These are phyloP conservation scores for Chironomus striatipennis DNA, from an alignment of 1,140 invertebrate genomes.

Conservation along the genomic window DNA sequence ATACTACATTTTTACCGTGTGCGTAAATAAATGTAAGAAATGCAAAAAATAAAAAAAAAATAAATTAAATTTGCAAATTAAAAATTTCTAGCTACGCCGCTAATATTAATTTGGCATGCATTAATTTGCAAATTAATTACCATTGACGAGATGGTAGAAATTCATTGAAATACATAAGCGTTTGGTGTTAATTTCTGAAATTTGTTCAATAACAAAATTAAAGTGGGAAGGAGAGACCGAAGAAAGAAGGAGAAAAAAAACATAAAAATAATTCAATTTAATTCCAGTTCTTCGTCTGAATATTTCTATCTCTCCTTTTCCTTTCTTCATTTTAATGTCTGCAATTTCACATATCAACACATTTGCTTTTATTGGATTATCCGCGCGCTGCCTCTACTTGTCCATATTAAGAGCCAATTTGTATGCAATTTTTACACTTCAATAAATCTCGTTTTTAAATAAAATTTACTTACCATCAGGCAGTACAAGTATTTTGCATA, in stretches of 20 bases:
- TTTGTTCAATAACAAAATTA: background rate
- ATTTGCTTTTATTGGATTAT: conserved; percentile 14
- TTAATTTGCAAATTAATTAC: background rate
- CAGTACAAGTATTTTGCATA: conserved; percentile 19
- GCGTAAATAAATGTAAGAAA: too few species aligned
- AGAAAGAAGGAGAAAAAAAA: background rate
- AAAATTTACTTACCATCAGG: conserved; percentile 21
- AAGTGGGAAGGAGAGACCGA: background rate
- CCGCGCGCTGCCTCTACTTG: conserved; percentile 2
- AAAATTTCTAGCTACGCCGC: too few species aligned
- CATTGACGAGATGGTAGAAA: background rate
- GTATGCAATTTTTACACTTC: background rate
- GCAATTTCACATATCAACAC: conserved; percentile 12
- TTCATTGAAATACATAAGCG: background rate
- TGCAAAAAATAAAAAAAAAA: too few species aligned
- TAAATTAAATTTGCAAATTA: too few species aligned
- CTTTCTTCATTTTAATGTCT: background rate
- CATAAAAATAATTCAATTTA: background rate
- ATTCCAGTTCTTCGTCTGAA: background rate
- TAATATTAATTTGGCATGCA: background rate
- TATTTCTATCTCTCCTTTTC: background rate
- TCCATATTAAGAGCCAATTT: background rate
- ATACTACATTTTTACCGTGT: too few species aligned
- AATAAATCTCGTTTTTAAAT: background rate
- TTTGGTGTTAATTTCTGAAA: too few species aligned